Base-by-base conservation (phyloP, 1,140 invertebrate genomes). In the Tetragnatha versicolor region DNA sequence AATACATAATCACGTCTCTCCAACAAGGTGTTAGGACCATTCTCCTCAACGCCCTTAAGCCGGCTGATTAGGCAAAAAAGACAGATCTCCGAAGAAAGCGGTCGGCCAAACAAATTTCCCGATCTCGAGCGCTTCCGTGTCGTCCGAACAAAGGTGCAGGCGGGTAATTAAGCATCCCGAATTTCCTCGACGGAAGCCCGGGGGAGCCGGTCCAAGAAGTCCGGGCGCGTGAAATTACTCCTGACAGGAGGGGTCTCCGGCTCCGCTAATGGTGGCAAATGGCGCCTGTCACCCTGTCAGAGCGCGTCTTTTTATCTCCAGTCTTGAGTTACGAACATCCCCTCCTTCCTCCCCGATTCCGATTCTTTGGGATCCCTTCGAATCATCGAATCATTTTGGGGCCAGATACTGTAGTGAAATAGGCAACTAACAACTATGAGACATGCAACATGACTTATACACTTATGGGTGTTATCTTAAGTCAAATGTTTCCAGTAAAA, bases 251-350 rank as follows among this genome's bases (percentile, higher is more conserved):
- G 45, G 73, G 73, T 47, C 73, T 65, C 60, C 73, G 60, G 60
- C 20, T 61, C 73, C 47, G 33, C 60, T 77, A 77, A 77, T 77
- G 73, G 73, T 77, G 73, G 73, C 73, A 77, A 77, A 77, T 77
- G 73, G 73, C 29, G 60, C 60, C 73, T 77, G 73, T 75, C 72
- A 75, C 72, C 27, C 58, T 75, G 72, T 77, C 73, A 77, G 45
- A 49, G 61, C 33, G 61, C 35, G 60, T 77, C 73, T 77, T 66
- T 77, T 77, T 77, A 66, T 77, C 73, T 65, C 45, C 33, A 39
- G 61, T 14, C 17, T 53, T 70, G 49, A 70, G 68, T 51, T 42
- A 37, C 69, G 27, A 29, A 39, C 37, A 58, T 73, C 51, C 25
- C 47, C 14, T 20, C 20, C 37, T 9, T n/a, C 6, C 20, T 49